phyloP scores from a whole-genome alignment of 37 sponge, comb jelly and placozoan species.

The Haliclona indistincta region DNA sequence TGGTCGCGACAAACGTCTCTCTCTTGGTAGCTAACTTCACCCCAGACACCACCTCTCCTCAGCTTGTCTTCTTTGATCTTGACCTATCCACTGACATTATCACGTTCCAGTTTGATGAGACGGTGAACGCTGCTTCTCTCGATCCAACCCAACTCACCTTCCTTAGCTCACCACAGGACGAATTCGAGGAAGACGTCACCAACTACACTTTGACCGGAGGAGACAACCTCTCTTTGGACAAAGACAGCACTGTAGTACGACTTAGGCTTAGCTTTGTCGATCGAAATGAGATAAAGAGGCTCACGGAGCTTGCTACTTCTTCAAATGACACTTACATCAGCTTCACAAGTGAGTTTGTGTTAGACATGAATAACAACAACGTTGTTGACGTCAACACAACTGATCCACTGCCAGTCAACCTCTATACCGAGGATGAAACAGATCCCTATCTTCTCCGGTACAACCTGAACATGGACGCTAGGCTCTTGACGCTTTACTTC shows the following conservation, averaged over 20 bases:
- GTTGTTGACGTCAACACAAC: constrained; percentile 38
- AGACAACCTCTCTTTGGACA: constrained; percentile 46
- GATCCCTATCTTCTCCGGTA: constrained; percentile 50
- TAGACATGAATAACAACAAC: constrained; percentile 76
- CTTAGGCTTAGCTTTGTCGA: constrained; percentile 69
- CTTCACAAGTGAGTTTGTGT: constrained; percentile 39
- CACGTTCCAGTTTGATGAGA: constrained; percentile 78
- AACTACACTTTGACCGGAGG: constrained; percentile 80
- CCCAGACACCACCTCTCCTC: constrained; percentile 72
- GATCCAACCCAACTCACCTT: constrained; percentile 57
- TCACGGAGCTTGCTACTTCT: constrained; percentile 69
- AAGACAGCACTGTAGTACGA: constrained; percentile 39
- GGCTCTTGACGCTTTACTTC: constrained; percentile 60
- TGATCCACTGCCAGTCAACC: constrained; percentile 49
- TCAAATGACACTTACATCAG: constrained; percentile 51
- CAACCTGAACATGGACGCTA: constrained; percentile 59
- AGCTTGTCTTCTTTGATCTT: constrained; percentile 69
- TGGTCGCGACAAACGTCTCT: constrained; percentile 22
- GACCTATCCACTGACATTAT: constrained; percentile 67
- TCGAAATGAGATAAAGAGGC: constrained; percentile 72
- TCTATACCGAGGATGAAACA: constrained; percentile 46
- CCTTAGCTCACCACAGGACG: neutral
- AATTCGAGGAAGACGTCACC: constrained; percentile 9
- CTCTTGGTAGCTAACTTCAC: constrained; percentile 41
- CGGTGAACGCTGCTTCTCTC: constrained; percentile 69